Conservation (phyloP, 2,113 vertebrate species). For the Herpetotheres cachinnans region DNA sequence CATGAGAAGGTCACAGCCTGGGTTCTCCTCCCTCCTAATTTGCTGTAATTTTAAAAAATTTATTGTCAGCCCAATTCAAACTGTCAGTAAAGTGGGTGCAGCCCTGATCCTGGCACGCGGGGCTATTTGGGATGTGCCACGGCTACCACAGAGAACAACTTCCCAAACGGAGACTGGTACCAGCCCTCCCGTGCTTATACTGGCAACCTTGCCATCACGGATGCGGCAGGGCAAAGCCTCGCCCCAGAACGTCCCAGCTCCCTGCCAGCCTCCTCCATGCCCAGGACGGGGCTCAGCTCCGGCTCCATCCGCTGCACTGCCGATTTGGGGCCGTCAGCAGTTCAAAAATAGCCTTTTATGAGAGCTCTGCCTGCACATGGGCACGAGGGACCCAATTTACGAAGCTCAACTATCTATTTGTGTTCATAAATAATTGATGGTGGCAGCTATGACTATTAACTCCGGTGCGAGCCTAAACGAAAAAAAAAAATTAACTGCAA, state of each 20-base stretch:
- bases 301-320: not conserved
- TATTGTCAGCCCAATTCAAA: not conserved
- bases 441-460: conserved; percentile 6
- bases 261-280: rapidly evolving
- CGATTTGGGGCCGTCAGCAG: not conserved
- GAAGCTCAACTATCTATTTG: not conserved
- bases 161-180: not conserved
- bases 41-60: rapidly evolving
- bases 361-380: not conserved
- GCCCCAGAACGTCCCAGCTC: rapidly evolving
- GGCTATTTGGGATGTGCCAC: not conserved
- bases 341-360: not conserved
- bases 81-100: not conserved
- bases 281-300: not conserved
- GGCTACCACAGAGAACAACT: not conserved
- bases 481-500: not conserved
- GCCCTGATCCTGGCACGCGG: not conserved
- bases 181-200: rapidly evolving
- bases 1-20: not conserved
- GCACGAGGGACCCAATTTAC: not conserved
- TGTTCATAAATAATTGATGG: conserved; percentile 20
- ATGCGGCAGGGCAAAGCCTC: not conserved
- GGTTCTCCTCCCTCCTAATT: not conserved
- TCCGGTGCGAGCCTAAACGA: not conserved
- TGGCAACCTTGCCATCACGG: not conserved